These are phyloP conservation scores for Tupaia tana DNA, from an alignment of 2,113 vertebrate species.

Conservation along the genomic window DNA sequence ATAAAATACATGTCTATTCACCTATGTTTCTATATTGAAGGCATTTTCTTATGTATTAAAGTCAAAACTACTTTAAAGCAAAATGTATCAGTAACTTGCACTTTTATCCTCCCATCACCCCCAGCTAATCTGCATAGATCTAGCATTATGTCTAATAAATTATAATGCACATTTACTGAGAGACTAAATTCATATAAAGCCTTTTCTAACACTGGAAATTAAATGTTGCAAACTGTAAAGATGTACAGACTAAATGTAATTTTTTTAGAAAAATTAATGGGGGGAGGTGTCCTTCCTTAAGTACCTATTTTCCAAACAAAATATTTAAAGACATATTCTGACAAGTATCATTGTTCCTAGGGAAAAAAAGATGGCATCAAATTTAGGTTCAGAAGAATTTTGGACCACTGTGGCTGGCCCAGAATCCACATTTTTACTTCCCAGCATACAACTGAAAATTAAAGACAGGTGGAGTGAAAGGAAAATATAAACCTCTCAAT, in stretches of 20 bases:
- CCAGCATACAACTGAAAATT: background rate
- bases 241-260: no score
- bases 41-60: background rate
- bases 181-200: background rate
- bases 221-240: no score
- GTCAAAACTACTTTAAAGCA: background rate
- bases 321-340: background rate
- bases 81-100: background rate
- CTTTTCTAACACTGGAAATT: background rate
- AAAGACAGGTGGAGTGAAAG: background rate
- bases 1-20: no score
- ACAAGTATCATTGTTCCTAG: background rate
- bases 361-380: background rate
- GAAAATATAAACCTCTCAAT: background rate
- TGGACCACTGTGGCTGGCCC: background rate
- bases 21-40: no score
- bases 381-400: conserved; percentile 7
- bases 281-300: background rate
- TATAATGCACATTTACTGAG: background rate
- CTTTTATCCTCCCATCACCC: background rate
- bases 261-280: no score
- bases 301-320: background rate
- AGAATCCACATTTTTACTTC: background rate
- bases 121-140: background rate
- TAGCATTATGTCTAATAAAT: background rate